Evolutionary conservation across 2,888 invertebrate genomes (phyloP), one percentile per base, ranked within the genome.

Genomic region (Phyllotreta striolata): DNA sequence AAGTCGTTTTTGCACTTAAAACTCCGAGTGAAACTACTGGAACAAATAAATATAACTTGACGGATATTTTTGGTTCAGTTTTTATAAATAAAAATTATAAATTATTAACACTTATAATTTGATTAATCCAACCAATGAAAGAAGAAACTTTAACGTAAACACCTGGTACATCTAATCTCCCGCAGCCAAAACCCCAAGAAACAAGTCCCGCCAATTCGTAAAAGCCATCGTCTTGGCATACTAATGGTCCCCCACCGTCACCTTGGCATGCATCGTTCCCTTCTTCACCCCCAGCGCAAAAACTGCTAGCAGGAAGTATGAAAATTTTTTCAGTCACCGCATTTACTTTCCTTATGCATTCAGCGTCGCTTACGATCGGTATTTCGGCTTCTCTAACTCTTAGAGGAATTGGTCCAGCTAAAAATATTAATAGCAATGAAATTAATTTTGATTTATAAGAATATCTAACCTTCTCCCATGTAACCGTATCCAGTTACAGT

Each of bases 81-180:
- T 57, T 56, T 62, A 65, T 56, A 61, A 55, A 64, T 62, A 68
- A 65, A 38, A 49, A 63, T 69, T 90, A 92, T 82, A 92, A 88
- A 83, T 95, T 95, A 83, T 96, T 96, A 74, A 95, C 95, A 79
- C 95, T 95, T 78, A 96, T 96, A 74, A 96, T 96, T 85, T 96
- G 95, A 85, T 95, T 95, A 79, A 97, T 96, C 97, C 97, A 97
- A 70, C 95, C 94, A 74, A 96, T 94, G 83, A 96, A 97, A 46
- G 95, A 89, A 3, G 96, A 95, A 7, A 97, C 96, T 84, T 96
- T 95, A 35, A 96, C 96, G 81, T 97, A 97, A 66, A 97, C 96
- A n/a, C 96, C 97, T 37, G 97, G 97, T 59, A 95, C 96, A 82
- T 95, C 93, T 66, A 89, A 86, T 46, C 95, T 86, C n/a, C 96